Base-by-base conservation (phyloP, 2,888 invertebrate species). In the Sepiola atlantica region DNA sequence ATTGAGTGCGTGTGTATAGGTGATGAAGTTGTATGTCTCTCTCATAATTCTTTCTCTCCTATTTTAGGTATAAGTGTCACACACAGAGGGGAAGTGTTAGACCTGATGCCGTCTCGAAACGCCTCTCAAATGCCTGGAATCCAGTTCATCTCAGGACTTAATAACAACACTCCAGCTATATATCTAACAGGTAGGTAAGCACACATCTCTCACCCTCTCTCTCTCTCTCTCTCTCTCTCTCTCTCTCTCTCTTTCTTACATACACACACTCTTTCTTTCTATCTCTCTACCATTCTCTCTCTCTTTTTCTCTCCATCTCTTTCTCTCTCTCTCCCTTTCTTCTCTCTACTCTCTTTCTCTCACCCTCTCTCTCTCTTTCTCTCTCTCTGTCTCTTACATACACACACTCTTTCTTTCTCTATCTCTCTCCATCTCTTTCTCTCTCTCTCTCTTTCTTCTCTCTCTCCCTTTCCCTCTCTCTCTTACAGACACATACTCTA, bases 151-250 rank as follows among this genome's bases (percentile, higher is more conserved):
- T 94, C 95, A 93, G 96, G 96, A 94, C 94, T 95, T 90, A 94
- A 95, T 93, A 95, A 96, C 94, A 94, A 93, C 94, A 95, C 95
- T 94, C 95, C 95, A 94, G 95, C 96, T 94, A 95, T 96, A 94
- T 95, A 95, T 94, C 94, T 96, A 94, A 95, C 95, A 95, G 96
- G 96, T 96, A 94, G 94, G 95, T 94, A 92, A 57, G 21, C 35
- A 93, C n/a, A 91, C 55, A 45, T 55, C 6, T 20, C 32, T 91
- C 91, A 54, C 55, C 32, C 94, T 94, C 91, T 55, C 54, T 54
- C 92, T 90, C n/a, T 61, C 55, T 55, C 35, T 90, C 21, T 28
- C 45, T 32, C 54, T 94, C 45, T 45, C 45, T 94, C 92, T 61
- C 55, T 92, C 94, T 57, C 90, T 93, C 77, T 61, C 54, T 35